These are phyloP conservation scores for Semicossyphus pulcher DNA, from an alignment of 2,113 vertebrate genomes.

Conservation along the genomic window DNA sequence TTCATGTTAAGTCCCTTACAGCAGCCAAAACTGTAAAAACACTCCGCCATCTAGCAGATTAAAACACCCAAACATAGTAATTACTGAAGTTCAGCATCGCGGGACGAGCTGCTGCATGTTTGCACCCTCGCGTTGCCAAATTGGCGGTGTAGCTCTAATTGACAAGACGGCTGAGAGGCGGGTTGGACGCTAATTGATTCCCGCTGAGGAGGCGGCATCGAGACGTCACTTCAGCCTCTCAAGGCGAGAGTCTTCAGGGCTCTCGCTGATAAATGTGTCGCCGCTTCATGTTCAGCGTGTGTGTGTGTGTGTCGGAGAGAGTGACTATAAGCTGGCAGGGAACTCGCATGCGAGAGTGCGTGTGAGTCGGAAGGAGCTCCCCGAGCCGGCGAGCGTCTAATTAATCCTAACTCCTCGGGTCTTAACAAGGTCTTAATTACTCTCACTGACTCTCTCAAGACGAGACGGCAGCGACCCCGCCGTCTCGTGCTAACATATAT, in stretches of 20 bases:
- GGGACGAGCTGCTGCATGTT: slow-evolving; percentile 13
- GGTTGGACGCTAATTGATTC: slow-evolving; percentile 70
- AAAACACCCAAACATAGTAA: no score
- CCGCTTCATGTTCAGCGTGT: not conserved
- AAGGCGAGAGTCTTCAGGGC: slow-evolving; percentile 51
- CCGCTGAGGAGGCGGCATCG: slow-evolving; percentile 48
- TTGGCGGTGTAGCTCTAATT: slow-evolving; percentile 66
- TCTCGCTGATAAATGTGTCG: slow-evolving; percentile 39
- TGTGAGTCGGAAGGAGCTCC: slow-evolving; percentile 55
- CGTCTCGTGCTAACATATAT: slow-evolving; percentile 53
- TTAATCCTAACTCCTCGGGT: slow-evolving; percentile 71
- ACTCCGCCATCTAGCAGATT: no score
- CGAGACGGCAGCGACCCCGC: slow-evolving; percentile 35
- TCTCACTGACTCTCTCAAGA: slow-evolving; percentile 77
- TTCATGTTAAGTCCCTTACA: no score
- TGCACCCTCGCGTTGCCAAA: slow-evolving; percentile 28
- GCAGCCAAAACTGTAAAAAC: no score
- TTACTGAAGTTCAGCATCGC: no score
- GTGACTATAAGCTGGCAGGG: slow-evolving; percentile 34
- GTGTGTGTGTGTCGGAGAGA: not conserved
- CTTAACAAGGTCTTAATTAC: slow-evolving; percentile 79
- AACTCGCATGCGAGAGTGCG: slow-evolving; percentile 42
- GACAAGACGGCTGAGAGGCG: slow-evolving; percentile 41
- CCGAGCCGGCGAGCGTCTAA: slow-evolving; percentile 66
- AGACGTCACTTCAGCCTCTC: slow-evolving; percentile 49